A percentile compares a stretch with the other conserved stretches of the same genome.
These are phyloP conservation scores for Carollia perspicillata DNA, from an alignment of 2,113 vertebrate genomes.

Conservation along the genomic window DNA sequence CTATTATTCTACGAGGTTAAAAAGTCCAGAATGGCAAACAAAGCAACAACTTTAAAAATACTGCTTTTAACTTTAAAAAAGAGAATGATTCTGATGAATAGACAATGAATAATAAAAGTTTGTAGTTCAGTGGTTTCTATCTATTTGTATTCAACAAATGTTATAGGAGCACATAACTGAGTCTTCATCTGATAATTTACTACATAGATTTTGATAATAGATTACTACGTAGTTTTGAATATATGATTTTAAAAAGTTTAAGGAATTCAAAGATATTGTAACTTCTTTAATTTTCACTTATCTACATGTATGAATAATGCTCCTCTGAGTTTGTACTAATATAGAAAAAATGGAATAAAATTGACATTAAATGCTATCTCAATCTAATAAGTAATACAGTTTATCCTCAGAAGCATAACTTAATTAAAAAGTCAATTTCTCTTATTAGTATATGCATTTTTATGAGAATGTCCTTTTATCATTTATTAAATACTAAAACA, in stretches of 20 bases:
- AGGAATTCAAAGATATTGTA: neutral
- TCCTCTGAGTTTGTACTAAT: neutral
- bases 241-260: neutral
- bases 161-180: neutral
- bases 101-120: neutral
- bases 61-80: slow-evolving; percentile 4
- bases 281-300: neutral
- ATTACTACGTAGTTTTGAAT: neutral
- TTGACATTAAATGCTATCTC: neutral
- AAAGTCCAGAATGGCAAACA: neutral
- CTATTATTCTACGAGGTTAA: neutral
- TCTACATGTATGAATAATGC: neutral
- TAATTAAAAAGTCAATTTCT: neutral
- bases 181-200: neutral
- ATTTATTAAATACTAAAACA: neutral
- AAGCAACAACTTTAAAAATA: neutral
- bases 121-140: neutral
- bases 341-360: neutral
- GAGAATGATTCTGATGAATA: neutral
- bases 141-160: neutral
- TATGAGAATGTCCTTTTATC: neutral
- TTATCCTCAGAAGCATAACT: neutral
- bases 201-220: neutral
- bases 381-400: neutral
- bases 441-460: neutral